Conservation (phyloP, 1,140 invertebrate genomes). For the Sycophila sp. region DNA sequence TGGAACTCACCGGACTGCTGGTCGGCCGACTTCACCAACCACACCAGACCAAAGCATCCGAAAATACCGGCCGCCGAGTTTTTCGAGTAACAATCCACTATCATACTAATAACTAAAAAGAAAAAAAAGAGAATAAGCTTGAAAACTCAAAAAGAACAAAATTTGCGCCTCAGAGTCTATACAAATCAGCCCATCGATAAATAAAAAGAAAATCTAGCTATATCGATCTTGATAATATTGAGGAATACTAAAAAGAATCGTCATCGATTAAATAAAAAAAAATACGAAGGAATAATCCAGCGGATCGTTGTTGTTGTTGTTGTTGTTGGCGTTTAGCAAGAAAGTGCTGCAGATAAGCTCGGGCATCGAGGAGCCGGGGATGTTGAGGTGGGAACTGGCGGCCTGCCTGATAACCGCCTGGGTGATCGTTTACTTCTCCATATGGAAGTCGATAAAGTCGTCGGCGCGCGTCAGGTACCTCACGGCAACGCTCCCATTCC, state of each 20-base stretch:
- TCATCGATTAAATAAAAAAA: too few relatives aligned
- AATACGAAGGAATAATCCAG: too few relatives aligned
- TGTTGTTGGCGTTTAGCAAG: slow-evolving; percentile 70
- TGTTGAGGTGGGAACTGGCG: slow-evolving; percentile 85
- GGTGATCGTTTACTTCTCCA: slow-evolving; percentile 91
- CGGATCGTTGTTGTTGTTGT: slow-evolving; percentile 1
- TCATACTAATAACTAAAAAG: too few relatives aligned
- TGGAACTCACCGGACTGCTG: slow-evolving; percentile 88
- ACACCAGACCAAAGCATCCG: slow-evolving; percentile 71
- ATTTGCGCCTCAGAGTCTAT: too few relatives aligned
- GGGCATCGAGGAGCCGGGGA: slow-evolving; percentile 84
- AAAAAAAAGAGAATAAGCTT: too few relatives aligned
- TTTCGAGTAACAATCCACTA: slow-evolving; percentile 76
- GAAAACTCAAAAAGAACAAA: too few relatives aligned
- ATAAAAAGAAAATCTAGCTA: too few relatives aligned
- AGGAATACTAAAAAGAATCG: too few relatives aligned
- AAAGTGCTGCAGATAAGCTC: slow-evolving; percentile 84
- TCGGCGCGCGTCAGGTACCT: slow-evolving; percentile 85
- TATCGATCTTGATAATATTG: too few relatives aligned
- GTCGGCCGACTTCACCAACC: slow-evolving; percentile 69
- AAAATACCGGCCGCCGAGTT: slow-evolving; percentile 85
- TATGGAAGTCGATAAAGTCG: slow-evolving; percentile 92
- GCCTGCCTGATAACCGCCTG: slow-evolving; percentile 87
- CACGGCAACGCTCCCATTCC: slow-evolving; percentile 86
- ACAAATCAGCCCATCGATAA: too few relatives aligned